Evolutionary conservation across 2,113 vertebrate species (phyloP).

Genomic region (Ginglymostoma cirratum): DNA sequence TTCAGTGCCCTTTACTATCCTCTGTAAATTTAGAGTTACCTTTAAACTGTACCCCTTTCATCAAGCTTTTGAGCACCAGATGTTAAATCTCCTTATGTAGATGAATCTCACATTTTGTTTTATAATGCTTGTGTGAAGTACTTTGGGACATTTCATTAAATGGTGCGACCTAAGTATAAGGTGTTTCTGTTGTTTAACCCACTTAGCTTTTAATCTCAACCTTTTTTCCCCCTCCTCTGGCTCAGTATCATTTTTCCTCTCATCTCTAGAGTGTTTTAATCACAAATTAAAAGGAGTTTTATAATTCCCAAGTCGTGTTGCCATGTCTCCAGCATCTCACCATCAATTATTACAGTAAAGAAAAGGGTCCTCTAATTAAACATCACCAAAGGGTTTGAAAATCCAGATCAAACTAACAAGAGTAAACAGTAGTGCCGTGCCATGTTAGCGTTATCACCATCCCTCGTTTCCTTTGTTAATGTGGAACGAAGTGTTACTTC

Average conservation of each 20-base stretch:
- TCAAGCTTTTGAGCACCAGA: no score
- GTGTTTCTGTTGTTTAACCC: no score
- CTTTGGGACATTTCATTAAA: background rate
- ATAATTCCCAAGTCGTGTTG: background rate
- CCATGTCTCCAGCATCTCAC: background rate
- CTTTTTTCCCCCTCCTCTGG: background rate
- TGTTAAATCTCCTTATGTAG: background rate
- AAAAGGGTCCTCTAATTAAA: slow-evolving; percentile 40
- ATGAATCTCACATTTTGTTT: background rate
- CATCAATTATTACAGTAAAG: background rate
- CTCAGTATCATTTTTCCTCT: background rate
- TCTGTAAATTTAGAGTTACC: no score
- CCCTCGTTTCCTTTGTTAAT: slow-evolving; percentile 40
- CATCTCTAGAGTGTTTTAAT: background rate
- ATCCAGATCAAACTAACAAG: slow-evolving; percentile 53
- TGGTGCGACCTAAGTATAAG: background rate
- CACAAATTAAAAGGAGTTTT: background rate
- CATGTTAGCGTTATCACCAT: slow-evolving; percentile 54
- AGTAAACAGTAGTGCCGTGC: slow-evolving; percentile 53
- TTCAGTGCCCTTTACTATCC: no score
- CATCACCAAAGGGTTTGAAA: slow-evolving; percentile 45
- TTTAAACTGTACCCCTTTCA: no score
- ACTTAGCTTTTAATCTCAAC: background rate
- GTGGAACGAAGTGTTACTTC: slow-evolving; percentile 45
- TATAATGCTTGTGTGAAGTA: background rate